Evolutionary conservation across 1,140 invertebrate genomes (phyloP).

Genomic region (Notospermus geniculatus): DNA sequence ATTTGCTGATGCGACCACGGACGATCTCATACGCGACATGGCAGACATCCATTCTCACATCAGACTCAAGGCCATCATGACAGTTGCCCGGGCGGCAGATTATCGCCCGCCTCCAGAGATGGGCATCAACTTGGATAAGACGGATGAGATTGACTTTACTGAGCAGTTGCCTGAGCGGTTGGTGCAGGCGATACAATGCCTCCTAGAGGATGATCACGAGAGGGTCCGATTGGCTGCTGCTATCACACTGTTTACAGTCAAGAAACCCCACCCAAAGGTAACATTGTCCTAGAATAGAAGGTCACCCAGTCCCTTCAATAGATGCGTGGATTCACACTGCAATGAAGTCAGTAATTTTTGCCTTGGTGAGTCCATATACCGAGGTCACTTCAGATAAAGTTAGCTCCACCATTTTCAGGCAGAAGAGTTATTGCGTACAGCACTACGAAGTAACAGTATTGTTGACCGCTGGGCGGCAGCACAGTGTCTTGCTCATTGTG

Average conservation of each 20-base stretch:
- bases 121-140: slow-evolving; percentile 26
- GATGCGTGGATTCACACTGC: too few species aligned
- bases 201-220: slow-evolving; percentile 42
- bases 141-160: slow-evolving; percentile 12
- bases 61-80: slow-evolving; percentile 48
- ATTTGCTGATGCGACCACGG: slow-evolving; percentile 45
- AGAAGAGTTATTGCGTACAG: slow-evolving; percentile 31
- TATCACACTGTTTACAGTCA: slow-evolving; percentile 45
- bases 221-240: slow-evolving; percentile 48
- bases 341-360: too few species aligned
- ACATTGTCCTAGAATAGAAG: too few species aligned
- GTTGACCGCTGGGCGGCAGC: slow-evolving; percentile 52
- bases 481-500: slow-evolving; percentile 52
- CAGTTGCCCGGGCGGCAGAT: slow-evolving; percentile 44
- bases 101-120: slow-evolving; percentile 34
- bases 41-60: slow-evolving; percentile 52
- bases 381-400: too few species aligned
- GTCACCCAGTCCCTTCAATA: too few species aligned
- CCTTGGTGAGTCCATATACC: too few species aligned
- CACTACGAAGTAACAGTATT: slow-evolving; percentile 30
- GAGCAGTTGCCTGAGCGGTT: slow-evolving; percentile 41
- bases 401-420: slow-evolving; percentile 28
- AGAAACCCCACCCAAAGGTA: slow-evolving; percentile 42
- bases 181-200: slow-evolving; percentile 47
- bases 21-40: slow-evolving; percentile 52